phyloP scores from a whole-genome alignment of 2,888 invertebrate species.

The Automeris io region DNA sequence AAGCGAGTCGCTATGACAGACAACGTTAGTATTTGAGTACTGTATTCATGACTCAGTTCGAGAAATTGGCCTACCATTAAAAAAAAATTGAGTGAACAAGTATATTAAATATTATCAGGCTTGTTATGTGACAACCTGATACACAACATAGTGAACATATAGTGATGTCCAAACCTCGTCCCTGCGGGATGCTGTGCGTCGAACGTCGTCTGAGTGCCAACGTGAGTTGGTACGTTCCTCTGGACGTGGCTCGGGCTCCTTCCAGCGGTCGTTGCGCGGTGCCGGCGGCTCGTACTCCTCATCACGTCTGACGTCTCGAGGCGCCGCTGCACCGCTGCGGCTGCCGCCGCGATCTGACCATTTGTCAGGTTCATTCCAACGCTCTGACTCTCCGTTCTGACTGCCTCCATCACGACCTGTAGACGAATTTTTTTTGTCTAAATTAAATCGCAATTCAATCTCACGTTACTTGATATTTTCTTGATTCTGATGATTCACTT shows the following conservation, averaged over 20 bases:
- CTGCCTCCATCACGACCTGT: constrained; percentile 66
- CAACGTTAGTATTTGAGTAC: too few species aligned
- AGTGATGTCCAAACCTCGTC: too few species aligned
- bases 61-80: too few species aligned
- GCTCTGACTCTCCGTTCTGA: constrained; percentile 72
- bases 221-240: constrained; percentile 58
- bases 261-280: constrained; percentile 80
- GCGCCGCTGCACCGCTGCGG: constrained; percentile 15
- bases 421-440: not conserved
- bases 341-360: constrained; percentile 31
- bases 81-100: too few species aligned
- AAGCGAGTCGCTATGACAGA: too few species aligned
- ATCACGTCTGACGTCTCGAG: constrained; percentile 38
- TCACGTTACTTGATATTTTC: too few species aligned
- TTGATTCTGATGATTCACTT: too few species aligned
- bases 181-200: constrained; percentile 60
- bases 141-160: too few species aligned
- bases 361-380: constrained; percentile 54
- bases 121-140: too few species aligned
- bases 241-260: constrained; percentile 70
- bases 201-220: constrained; percentile 67
- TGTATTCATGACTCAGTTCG: too few species aligned
- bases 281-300: constrained; percentile 57
- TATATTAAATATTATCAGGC: too few species aligned
- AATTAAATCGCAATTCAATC: too few species aligned